A percentile compares a stretch with the other conserved stretches of the same genome.
Conservation (phyloP, 2,797 vertebrate genomes). For the Pampus argenteus region DNA sequence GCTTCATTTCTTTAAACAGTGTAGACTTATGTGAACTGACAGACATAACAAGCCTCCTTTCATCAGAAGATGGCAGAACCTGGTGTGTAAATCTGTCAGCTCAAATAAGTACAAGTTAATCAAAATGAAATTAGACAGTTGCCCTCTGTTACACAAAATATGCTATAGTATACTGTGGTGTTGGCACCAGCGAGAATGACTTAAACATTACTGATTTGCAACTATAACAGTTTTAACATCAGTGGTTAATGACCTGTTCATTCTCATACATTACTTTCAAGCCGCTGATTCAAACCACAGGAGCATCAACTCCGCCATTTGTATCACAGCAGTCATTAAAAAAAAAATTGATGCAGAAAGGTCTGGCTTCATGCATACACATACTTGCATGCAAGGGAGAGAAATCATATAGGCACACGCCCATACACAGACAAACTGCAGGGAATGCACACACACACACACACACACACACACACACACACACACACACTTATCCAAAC, state of each 20-base stretch:
- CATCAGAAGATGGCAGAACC: conserved; percentile 49
- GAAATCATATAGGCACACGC: conserved; percentile 59
- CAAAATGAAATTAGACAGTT: conserved; percentile 34
- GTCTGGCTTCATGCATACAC: conserved; percentile 59
- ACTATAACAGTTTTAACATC: conserved; percentile 24
- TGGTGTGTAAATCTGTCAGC: conserved; percentile 50
- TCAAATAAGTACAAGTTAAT: conserved; percentile 50
- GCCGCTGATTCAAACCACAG: conserved; percentile 44
- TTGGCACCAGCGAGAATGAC: conserved; percentile 15
- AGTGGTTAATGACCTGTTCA: conserved; percentile 19
- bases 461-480: conserved; percentile 33
- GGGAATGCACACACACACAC: conserved; percentile 43
- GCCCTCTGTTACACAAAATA: conserved; percentile 18
- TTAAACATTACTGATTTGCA: conserved; percentile 39
- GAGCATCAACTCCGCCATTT: conserved; percentile 41
- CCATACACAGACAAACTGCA: conserved; percentile 46
- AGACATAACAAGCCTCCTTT: conserved; percentile 59
- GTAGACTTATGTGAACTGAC: conserved; percentile 41
- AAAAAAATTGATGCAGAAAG: conserved; percentile 54
- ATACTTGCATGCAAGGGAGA: conserved; percentile 60
- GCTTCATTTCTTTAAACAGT: conserved; percentile 31
- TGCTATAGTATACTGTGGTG: neutral
- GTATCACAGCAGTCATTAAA: conserved; percentile 52
- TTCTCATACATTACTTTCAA: conserved; percentile 47
- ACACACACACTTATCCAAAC: conserved; percentile 77